Evolutionary conservation across 2,888 invertebrate species (phyloP).

Genomic region (Epinotia demarniana): DNA sequence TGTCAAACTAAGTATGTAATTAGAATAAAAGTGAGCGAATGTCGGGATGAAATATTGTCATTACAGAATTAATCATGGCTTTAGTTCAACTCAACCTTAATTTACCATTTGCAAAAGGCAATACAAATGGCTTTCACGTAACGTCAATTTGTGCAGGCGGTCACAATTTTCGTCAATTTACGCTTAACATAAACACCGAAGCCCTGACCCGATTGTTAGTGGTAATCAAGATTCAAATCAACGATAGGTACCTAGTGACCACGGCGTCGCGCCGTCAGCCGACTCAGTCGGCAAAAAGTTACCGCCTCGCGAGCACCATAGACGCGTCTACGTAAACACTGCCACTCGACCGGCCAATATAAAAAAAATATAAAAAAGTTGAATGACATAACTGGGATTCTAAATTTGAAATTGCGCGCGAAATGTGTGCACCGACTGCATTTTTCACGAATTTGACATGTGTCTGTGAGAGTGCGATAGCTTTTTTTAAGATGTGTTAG

Average conservation of each 20-base stretch:
- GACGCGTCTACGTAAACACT: conserved; percentile 55
- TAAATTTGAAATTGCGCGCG: conserved; percentile 67
- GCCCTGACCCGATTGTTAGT: conserved; percentile 76
- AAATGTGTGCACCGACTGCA: conserved; percentile 54
- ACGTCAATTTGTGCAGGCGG: conserved; percentile 33
- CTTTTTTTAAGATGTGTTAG: conserved; percentile 31
- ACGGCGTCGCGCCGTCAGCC: conserved; percentile 72
- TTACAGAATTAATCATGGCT: conserved; percentile 16
- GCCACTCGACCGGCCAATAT: conserved; percentile 50
- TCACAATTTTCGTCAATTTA: conserved; percentile 41
- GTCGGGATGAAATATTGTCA: conserved; percentile 9
- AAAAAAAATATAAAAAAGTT: conserved; percentile 53
- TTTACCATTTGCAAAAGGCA: conserved; percentile 22
- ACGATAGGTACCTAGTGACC: conserved; percentile 81
- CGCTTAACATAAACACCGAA: conserved; percentile 54
- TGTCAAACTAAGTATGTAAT: neutral
- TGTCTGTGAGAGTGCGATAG: conserved; percentile 49
- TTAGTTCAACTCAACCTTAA: neutral
- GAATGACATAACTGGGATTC: conserved; percentile 61
- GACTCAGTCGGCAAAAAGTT: conserved; percentile 74
- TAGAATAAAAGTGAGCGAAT: neutral
- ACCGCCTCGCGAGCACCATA: conserved; percentile 67
- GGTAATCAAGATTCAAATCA: conserved; percentile 80
- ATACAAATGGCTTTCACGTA: conserved; percentile 12
- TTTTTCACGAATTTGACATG: conserved; percentile 50